phyloP scores from a whole-genome alignment of 2,113 vertebrate genomes.

The Vireo altiloquus region DNA sequence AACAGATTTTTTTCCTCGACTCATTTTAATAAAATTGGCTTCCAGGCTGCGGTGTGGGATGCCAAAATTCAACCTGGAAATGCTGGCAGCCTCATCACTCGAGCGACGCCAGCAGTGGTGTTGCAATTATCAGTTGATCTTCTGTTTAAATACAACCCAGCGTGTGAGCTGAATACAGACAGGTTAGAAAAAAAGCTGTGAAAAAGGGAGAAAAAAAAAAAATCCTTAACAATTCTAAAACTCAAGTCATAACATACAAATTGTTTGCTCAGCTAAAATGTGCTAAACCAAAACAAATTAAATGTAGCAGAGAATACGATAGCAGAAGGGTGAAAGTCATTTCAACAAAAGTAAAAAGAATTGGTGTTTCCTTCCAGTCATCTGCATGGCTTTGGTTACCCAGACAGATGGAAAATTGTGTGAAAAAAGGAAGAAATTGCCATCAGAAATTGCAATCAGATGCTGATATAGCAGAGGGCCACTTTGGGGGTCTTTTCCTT shows the following conservation, averaged over 20 bases:
- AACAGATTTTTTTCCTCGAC: slow-evolving; percentile 39
- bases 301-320: slow-evolving; percentile 15
- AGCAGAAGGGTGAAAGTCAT: slow-evolving; percentile 50
- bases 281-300: slow-evolving; percentile 63
- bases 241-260: slow-evolving; percentile 48
- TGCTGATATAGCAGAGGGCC: background rate
- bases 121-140: slow-evolving; percentile 68
- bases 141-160: slow-evolving; percentile 68
- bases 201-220: background rate
- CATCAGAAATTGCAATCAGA: background rate
- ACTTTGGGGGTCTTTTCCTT: background rate
- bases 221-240: slow-evolving; percentile 17
- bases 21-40: slow-evolving; percentile 59
- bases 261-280: slow-evolving; percentile 57
- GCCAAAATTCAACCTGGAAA: slow-evolving; percentile 63
- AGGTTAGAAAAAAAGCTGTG: slow-evolving; percentile 38
- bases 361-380: background rate
- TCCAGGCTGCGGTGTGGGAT: background rate
- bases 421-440: background rate
- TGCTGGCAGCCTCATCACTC: slow-evolving; percentile 50
- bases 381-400: slow-evolving; percentile 12
- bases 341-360: slow-evolving; percentile 32
- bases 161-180: slow-evolving; percentile 58
- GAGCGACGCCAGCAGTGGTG: slow-evolving; percentile 37
- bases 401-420: background rate